Percentiles rank a stretch among this genome's conserved stretches.
Evolutionary conservation across 2,797 vertebrate genomes (phyloP).

Genomic region (Lagorchestes hirsutus): DNA sequence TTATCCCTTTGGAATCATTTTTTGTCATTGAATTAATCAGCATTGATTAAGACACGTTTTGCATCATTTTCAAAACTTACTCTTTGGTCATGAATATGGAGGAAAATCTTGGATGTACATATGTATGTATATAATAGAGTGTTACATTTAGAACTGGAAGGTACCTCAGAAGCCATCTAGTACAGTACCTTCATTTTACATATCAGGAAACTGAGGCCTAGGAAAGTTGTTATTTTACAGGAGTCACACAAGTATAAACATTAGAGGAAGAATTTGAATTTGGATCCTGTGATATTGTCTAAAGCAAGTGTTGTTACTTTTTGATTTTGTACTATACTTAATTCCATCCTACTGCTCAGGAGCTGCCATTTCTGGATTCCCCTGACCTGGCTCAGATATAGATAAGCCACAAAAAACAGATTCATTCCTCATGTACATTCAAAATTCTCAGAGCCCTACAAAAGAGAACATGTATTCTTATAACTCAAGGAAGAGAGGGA

Average conservation of each 20-base stretch:
- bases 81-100: neutral
- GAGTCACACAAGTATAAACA: neutral
- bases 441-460: neutral
- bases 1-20: neutral
- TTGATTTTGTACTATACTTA: neutral
- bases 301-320: neutral
- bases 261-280: neutral
- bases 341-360: neutral
- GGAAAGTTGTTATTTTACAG: neutral
- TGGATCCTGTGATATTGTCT: neutral
- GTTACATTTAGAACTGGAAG: neutral
- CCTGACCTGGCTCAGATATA: neutral
- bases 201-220: neutral
- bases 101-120: neutral
- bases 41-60: neutral
- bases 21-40: neutral
- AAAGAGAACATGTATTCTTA: neutral
- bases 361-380: neutral
- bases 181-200: neutral
- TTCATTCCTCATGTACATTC: neutral
- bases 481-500: neutral
- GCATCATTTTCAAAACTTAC: neutral
- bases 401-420: neutral
- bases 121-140: neutral
- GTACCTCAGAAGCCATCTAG: neutral